Percentiles rank a stretch among this genome's conserved stretches.
Conservation (phyloP, 2,113 vertebrate genomes). For the Phyllopteryx taeniolatus region DNA sequence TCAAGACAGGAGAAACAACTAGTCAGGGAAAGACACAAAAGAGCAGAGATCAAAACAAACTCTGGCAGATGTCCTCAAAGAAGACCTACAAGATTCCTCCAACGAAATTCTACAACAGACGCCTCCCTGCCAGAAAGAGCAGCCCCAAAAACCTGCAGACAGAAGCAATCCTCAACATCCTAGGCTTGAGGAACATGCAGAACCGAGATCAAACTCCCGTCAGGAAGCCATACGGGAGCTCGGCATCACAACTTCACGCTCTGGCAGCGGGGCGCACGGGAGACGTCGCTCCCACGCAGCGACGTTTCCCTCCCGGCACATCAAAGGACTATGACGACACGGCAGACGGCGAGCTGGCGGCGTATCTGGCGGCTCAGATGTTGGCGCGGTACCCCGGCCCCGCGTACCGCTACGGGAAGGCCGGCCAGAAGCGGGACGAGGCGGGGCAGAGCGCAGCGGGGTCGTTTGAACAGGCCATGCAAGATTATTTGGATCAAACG, state of each 20-base stretch:
- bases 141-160: slow-evolving; percentile 78
- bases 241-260: slow-evolving; percentile 67
- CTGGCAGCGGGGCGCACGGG: slow-evolving; percentile 60
- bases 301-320: slow-evolving; percentile 66
- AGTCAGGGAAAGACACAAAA: slow-evolving; percentile 68
- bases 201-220: slow-evolving; percentile 70
- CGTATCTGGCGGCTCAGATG: slow-evolving; percentile 82
- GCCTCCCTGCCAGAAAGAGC: slow-evolving; percentile 53
- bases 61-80: slow-evolving; percentile 63
- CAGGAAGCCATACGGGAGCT: slow-evolving; percentile 70
- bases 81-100: slow-evolving; percentile 72
- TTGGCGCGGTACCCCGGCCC: slow-evolving; percentile 77
- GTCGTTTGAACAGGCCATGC: slow-evolving; percentile 74
- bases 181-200: slow-evolving; percentile 74
- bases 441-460: slow-evolving; percentile 64
- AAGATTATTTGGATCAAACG: slow-evolving; percentile 77
- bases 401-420: slow-evolving; percentile 54
- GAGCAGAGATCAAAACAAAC: slow-evolving; percentile 66
- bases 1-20: slow-evolving; percentile 73
- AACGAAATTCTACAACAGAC: slow-evolving; percentile 68
- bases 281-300: slow-evolving; percentile 64
- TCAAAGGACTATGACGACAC: slow-evolving; percentile 75
- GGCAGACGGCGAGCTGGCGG: slow-evolving; percentile 78
- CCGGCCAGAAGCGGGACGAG: slow-evolving; percentile 68
- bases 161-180: slow-evolving; percentile 83